phyloP scores from a whole-genome alignment of 2,888 invertebrate genomes.

The Tipula unca region DNA sequence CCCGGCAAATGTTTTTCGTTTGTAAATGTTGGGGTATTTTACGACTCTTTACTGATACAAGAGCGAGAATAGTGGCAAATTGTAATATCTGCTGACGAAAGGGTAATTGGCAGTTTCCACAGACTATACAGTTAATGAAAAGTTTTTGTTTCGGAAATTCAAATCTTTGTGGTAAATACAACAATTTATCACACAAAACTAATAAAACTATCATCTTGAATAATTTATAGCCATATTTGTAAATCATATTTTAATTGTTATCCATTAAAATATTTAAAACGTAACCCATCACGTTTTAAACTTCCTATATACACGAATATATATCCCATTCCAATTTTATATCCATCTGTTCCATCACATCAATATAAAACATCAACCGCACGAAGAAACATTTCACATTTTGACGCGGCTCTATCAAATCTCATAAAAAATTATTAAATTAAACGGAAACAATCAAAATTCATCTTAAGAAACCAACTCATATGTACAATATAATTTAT shows the following conservation, averaged over 20 bases:
- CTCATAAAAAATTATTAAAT: not conserved
- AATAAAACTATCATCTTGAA: not conserved
- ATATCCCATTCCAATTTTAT: not conserved
- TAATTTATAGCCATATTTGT: not conserved
- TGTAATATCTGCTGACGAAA: too few species aligned
- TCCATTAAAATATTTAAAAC: not conserved
- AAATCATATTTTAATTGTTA: not conserved
- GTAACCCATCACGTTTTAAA: not conserved
- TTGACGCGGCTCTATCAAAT: not conserved
- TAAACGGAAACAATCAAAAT: slow-evolving; percentile 8
- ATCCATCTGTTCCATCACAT: not conserved
- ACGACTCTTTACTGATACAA: too few species aligned
- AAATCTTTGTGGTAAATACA: not conserved
- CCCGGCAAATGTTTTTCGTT: too few species aligned
- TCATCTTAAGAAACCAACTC: not conserved
- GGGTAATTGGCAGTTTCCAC: too few species aligned
- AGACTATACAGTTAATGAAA: too few species aligned
- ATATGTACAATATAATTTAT: not conserved
- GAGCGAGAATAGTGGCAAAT: too few species aligned
- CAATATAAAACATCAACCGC: not conserved
- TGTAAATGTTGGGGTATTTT: too few species aligned
- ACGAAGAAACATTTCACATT: not conserved
- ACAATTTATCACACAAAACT: not conserved
- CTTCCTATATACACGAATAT: not conserved
- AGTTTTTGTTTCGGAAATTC: too few species aligned